Evolutionary conservation across 2,113 vertebrate species (phyloP).

Genomic region (Lophura nycthemera): DNA sequence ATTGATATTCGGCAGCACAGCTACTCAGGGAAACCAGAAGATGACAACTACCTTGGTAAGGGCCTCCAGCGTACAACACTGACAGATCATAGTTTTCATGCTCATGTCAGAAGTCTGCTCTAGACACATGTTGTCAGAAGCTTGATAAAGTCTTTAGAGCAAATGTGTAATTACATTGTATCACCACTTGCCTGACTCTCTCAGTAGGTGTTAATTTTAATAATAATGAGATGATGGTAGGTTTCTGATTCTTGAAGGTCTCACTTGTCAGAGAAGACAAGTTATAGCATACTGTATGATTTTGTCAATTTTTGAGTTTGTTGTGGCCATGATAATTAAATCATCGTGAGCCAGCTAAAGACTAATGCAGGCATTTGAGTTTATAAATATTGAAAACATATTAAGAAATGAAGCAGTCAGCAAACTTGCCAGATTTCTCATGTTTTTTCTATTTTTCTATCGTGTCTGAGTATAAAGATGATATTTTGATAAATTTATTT

Average conservation of each 20-base stretch:
- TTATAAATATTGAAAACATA: not conserved
- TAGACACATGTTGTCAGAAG: not conserved
- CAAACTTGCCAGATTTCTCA: not conserved
- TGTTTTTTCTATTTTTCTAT: not conserved
- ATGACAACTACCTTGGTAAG: slow-evolving; percentile 98
- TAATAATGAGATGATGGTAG: not conserved
- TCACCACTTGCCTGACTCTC: not conserved
- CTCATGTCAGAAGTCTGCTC: not conserved
- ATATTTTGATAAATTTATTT: not conserved
- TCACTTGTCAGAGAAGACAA: not conserved
- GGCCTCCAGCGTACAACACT: not conserved
- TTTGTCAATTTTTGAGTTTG: not conserved
- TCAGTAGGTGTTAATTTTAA: not conserved
- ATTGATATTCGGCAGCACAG: slow-evolving; percentile 94
- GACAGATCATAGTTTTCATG: not conserved
- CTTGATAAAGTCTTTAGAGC: not conserved
- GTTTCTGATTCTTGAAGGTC: not conserved
- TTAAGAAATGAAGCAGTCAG: not conserved
- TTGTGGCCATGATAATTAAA: not conserved
- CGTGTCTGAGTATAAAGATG: not conserved
- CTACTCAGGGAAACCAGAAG: slow-evolving; percentile 94
- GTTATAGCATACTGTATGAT: not conserved
- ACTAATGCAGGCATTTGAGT: not conserved
- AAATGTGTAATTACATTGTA: not conserved
- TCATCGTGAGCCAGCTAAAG: not conserved